phyloP scores from a whole-genome alignment of 2,888 invertebrate species.

The Ischnura elegans region DNA sequence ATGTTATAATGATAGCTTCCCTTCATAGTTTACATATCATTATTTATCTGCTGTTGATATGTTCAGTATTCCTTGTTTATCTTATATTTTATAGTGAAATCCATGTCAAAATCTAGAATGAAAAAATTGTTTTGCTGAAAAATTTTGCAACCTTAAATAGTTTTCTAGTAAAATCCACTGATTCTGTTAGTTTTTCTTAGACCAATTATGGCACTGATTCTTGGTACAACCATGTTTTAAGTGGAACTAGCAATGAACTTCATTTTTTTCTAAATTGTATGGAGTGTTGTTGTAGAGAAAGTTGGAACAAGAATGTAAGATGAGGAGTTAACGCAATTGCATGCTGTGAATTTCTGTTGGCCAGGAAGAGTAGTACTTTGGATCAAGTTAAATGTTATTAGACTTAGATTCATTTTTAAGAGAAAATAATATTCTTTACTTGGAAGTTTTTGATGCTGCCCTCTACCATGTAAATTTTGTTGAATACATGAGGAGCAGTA shows the following conservation, averaged over 20 bases:
- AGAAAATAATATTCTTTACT: not conserved
- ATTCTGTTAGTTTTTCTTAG: too few relatives aligned
- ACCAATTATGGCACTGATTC: too few relatives aligned
- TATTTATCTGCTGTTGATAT: too few relatives aligned
- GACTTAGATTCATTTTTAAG: not conserved
- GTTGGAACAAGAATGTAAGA: not conserved
- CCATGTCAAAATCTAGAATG: too few relatives aligned
- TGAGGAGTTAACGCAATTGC: not conserved
- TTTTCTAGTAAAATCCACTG: too few relatives aligned
- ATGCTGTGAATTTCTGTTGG: not conserved
- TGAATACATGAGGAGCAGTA: constrained; percentile 22
- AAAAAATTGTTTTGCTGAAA: too few relatives aligned
- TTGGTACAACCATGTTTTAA: not conserved
- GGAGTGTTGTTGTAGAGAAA: not conserved
- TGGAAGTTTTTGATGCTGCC: constrained; percentile 6
- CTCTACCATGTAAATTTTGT: constrained; percentile 6
- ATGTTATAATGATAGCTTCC: too few relatives aligned
- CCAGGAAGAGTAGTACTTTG: not conserved
- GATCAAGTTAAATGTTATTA: not conserved
- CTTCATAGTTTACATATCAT: too few relatives aligned
- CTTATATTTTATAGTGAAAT: too few relatives aligned
- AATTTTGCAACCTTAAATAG: too few relatives aligned
- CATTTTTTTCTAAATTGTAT: not conserved
- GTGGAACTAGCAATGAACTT: not conserved
- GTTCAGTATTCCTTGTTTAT: too few relatives aligned